These are phyloP conservation scores for Lasioglossum leucozonium DNA, from an alignment of 2,888 invertebrate genomes.

Conservation along the genomic window DNA sequence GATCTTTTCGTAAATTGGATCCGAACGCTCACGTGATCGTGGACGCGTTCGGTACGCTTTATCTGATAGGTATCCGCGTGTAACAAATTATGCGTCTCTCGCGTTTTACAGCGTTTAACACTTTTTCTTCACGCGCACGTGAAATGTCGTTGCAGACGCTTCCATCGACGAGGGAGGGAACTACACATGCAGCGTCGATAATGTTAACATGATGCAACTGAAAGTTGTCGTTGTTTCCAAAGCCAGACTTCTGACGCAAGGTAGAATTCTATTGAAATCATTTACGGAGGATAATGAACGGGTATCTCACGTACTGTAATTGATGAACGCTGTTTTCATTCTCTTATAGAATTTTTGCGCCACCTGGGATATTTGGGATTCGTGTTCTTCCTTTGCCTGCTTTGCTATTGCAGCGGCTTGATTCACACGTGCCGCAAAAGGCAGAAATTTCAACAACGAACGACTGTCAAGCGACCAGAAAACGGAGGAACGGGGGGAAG, in stretches of 20 bases:
- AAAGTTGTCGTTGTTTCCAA: constrained; percentile 86
- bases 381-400: constrained; percentile 86
- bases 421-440: constrained; percentile 85
- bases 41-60: constrained; percentile 86
- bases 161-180: constrained; percentile 88
- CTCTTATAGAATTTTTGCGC: constrained; percentile 85
- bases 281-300: not conserved
- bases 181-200: constrained; percentile 89
- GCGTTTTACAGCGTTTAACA: not conserved
- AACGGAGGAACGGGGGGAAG: not conserved
- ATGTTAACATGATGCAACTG: constrained; percentile 86
- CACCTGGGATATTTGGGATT: constrained; percentile 87
- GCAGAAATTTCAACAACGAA: constrained; percentile 79
- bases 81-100: not conserved
- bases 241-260: constrained; percentile 85
- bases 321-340: not conserved
- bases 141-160: constrained; percentile 84
- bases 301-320: not conserved
- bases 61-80: constrained; percentile 82
- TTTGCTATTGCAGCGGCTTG: constrained; percentile 87
- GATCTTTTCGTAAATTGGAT: constrained; percentile 78
- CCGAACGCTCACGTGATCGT: constrained; percentile 85
- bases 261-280: constrained; percentile 75
- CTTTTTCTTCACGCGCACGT: not conserved
- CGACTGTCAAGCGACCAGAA: not conserved